Percentiles rank a stretch among this genome's conserved stretches.
Evolutionary conservation across 2,113 vertebrate species (phyloP).

Genomic region (Campylomormyrus tamandua): DNA sequence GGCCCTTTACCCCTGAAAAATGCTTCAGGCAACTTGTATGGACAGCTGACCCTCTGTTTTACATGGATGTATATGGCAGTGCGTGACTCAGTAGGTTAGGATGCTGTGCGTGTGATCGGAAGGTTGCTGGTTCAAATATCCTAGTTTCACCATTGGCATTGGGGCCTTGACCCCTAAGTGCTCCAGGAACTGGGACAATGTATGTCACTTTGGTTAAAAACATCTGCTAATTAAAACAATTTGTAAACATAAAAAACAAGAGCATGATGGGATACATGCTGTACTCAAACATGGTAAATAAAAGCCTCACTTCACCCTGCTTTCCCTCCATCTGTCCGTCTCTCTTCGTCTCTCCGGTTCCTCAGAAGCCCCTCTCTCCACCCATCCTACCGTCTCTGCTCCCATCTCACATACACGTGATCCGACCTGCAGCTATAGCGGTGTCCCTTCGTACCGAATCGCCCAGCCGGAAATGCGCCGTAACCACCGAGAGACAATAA

Average conservation of each 20-base stretch:
- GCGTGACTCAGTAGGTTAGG: neutral
- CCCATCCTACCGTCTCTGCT: neutral
- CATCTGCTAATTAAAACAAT: neutral
- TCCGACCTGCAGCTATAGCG: neutral
- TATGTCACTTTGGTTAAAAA: neutral
- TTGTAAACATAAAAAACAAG: neutral
- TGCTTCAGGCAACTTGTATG: neutral
- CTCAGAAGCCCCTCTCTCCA: neutral
- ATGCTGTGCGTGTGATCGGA: neutral
- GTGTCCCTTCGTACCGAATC: neutral
- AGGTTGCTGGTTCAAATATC: neutral
- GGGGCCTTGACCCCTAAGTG: neutral
- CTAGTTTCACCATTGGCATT: neutral
- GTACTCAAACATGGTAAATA: neutral
- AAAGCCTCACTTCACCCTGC: neutral
- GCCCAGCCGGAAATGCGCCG: neutral
- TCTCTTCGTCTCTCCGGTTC: neutral
- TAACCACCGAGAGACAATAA: neutral
- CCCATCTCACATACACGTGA: neutral
- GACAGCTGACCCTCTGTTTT: neutral
- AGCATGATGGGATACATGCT: neutral
- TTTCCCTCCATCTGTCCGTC: neutral
- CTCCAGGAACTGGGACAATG: neutral
- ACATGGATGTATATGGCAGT: neutral
- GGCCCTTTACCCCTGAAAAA: neutral